Evolutionary conservation across 1,140 invertebrate genomes (phyloP), one percentile per base, ranked within the genome.

Genomic region (Drosophila sproati): DNA sequence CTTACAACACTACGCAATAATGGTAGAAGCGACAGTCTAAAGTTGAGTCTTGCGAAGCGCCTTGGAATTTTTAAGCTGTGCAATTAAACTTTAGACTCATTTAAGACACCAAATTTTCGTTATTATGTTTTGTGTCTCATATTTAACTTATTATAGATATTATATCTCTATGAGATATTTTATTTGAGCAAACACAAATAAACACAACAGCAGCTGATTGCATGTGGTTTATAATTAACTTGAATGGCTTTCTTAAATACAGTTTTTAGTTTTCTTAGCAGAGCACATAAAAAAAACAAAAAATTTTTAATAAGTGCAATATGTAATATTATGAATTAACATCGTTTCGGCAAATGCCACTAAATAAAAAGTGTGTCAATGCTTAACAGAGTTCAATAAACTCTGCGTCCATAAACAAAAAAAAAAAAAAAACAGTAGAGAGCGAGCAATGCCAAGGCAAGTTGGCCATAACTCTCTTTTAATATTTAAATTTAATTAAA

Each of bases 401-500:
- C 73, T 63, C n/a, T 56, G 34, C 29, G 28, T 43, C 29, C 8
- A 28, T 45, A 8, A 39, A 28, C 1, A 43, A 41, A 63, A 43
- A 12, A 41, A 29, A 29, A 12, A 12, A 12, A 12, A 12, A 10
- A 31, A 6, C 37, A 32, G 56, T 60, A 8, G 31, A 47, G 31
- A 60, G 41, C 52, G 6, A 61, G 34, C 61, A 64, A 64, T 62
- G 45, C 43, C 59, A 64, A 64, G 47, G 52, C 69, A 37, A 57
- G 6, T 5, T 7, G 35, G 35, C 45, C 43, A 81, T 68, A 82
- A 79, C 71, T 83, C 66, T 60, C 37, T 63, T 68, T 73, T 48
- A 47, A 56, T 76, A 82, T 82, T 79, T 66, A 80, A 87, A 78
- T 72, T 78, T 78, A 80, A 88, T 88, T 74, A 72, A 88, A 83